Conservation (phyloP, 2,888 invertebrate genomes). For the Eilema sororculum region DNA sequence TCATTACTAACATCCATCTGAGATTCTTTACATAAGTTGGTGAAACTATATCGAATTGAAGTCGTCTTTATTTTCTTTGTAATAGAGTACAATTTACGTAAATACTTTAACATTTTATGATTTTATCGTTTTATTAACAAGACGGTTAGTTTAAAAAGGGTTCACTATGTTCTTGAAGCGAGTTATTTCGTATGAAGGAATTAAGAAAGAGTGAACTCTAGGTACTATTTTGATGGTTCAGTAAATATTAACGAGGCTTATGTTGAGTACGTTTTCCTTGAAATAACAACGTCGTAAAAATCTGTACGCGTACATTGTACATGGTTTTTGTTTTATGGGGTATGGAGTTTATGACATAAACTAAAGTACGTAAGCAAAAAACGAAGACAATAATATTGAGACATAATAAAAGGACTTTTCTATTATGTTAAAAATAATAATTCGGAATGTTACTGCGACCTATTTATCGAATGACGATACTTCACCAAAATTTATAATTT, state of each 20-base stretch:
- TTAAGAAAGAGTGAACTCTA: conserved; percentile 28
- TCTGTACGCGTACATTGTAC: conserved; percentile 39
- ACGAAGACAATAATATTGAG: not conserved
- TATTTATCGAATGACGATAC: no score
- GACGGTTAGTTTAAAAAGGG: conserved; percentile 58
- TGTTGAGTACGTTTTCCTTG: conserved; percentile 34
- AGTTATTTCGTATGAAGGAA: conserved; percentile 58
- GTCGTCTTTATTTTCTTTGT: not conserved
- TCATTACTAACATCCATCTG: conserved; percentile 68
- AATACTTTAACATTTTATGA: conserved; percentile 14
- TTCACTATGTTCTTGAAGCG: conserved; percentile 64
- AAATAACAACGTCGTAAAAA: conserved; percentile 45
- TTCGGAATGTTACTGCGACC: no score
- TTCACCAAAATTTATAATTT: no score
- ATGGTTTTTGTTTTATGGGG: conserved; percentile 43
- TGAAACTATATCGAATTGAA: conserved; percentile 9
- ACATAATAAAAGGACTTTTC: not conserved
- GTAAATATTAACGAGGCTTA: conserved; percentile 33
- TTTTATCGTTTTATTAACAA: conserved; percentile 19
- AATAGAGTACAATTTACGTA: conserved; percentile 16
- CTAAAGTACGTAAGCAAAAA: conserved; percentile 2
- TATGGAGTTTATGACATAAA: conserved; percentile 13
- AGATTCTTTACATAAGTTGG: conserved; percentile 38
- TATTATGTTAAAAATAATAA: no score
- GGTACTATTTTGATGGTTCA: conserved; percentile 39